phyloP scores from a whole-genome alignment of 92 coral and sea anemone species.

The Siderastrea radians region DNA sequence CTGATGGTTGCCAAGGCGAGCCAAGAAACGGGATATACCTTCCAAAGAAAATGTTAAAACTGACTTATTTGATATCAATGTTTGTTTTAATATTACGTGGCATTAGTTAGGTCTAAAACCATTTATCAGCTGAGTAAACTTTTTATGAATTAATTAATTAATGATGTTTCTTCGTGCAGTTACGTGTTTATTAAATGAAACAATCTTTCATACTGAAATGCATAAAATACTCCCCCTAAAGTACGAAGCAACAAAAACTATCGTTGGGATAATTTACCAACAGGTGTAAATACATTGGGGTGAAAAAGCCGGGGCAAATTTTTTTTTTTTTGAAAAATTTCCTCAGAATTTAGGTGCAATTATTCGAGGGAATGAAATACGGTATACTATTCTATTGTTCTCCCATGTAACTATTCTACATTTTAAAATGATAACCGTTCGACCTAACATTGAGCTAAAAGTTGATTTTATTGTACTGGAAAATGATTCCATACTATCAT shows the following conservation, averaged over 20 bases:
- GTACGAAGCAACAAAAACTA: neutral
- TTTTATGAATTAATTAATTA: conserved; percentile 11
- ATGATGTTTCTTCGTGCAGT: neutral
- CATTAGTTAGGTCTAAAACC: conserved; percentile 14
- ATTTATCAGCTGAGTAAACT: conserved; percentile 40
- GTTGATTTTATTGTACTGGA: no score
- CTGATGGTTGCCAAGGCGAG: neutral
- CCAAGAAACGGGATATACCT: neutral
- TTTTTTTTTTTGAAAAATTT: no score
- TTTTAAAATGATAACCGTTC: no score
- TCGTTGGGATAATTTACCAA: no score
- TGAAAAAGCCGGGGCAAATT: no score
- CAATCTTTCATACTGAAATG: neutral
- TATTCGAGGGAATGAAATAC: no score
- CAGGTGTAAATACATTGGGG: no score
- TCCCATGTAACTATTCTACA: no score
- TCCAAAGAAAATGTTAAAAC: neutral
- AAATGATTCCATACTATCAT: no score
- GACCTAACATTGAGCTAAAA: no score
- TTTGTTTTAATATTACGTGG: conserved; percentile 37
- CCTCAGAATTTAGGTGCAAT: no score
- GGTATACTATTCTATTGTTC: no score
- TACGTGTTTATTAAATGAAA: neutral
- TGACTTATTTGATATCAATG: neutral
- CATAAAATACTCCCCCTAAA: neutral